Evolutionary conservation across 2,797 vertebrate species (phyloP).

Genomic region (Nyctibius grandis): DNA sequence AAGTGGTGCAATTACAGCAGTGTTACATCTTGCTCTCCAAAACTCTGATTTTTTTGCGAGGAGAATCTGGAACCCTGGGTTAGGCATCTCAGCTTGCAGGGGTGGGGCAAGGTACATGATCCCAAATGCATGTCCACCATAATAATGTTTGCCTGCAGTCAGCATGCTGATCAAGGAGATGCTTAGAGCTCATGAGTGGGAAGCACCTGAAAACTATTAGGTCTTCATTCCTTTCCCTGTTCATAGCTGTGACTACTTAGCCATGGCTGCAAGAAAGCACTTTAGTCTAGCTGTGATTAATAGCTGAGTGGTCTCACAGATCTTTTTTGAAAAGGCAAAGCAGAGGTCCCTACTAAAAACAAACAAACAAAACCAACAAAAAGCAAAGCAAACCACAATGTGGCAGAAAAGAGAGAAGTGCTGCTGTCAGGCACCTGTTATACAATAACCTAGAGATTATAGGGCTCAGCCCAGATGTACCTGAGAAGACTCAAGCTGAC

Average conservation of each 20-base stretch:
- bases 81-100: not conserved
- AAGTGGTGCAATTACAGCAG: not conserved
- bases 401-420: too few relatives aligned
- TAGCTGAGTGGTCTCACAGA: not conserved
- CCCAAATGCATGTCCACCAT: not conserved
- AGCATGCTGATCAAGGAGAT: not conserved
- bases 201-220: not conserved
- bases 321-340: not conserved
- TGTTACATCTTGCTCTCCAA: not conserved
- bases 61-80: not conserved
- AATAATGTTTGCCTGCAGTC: not conserved
- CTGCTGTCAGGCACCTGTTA: not conserved
- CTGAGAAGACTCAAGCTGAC: not conserved
- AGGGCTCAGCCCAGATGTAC: accelerated
- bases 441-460: not conserved
- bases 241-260: not conserved
- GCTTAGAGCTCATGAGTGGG: not conserved
- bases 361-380: not conserved
- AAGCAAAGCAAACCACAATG: not conserved
- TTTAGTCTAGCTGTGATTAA: not conserved
- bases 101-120: accelerated
- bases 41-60: not conserved
- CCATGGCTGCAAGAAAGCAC: not conserved
- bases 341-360: not conserved
- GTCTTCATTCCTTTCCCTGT: not conserved